A percentile compares a stretch with the other conserved stretches of the same genome.
These are phyloP conservation scores for Choloepus didactylus DNA, from an alignment of 2,797 vertebrate genomes.

Conservation along the genomic window DNA sequence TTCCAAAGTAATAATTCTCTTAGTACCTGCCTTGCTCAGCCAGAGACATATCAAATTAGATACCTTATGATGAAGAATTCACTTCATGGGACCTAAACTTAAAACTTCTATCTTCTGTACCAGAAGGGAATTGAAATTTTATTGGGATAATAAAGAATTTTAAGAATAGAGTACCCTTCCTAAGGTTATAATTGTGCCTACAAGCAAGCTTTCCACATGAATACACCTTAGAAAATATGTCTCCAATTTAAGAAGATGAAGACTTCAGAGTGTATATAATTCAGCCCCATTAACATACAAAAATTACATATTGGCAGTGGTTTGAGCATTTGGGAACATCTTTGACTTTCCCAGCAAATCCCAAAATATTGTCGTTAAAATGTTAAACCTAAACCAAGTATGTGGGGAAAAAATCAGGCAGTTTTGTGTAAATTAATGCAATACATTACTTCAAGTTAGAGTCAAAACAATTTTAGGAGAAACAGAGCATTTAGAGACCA, in stretches of 20 bases:
- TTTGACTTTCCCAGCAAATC: neutral
- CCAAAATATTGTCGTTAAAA: neutral
- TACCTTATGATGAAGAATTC: slow-evolving; percentile 20
- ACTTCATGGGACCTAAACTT: slow-evolving; percentile 59
- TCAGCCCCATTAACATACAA: neutral
- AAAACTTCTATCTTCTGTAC: slow-evolving; percentile 37
- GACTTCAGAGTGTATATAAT: neutral
- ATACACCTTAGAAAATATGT: slow-evolving; percentile 31
- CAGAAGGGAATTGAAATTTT: slow-evolving; percentile 64
- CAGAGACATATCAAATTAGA: slow-evolving; percentile 35
- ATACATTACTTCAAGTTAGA: neutral
- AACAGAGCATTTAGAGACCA: slow-evolving; percentile 3
- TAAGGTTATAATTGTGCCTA: slow-evolving; percentile 56
- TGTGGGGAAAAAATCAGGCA: neutral
- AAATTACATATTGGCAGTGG: neutral
- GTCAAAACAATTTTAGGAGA: neutral
- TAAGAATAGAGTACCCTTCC: slow-evolving; percentile 61
- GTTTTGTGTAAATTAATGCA: neutral
- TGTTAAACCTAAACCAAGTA: neutral
- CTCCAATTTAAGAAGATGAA: neutral
- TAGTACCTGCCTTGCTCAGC: neutral
- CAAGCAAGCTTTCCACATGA: slow-evolving; percentile 61
- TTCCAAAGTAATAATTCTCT: neutral
- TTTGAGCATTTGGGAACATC: neutral
- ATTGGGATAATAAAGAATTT: slow-evolving; percentile 40